Evolutionary conservation across 2,113 vertebrate species (phyloP), one percentile per base, ranked within the genome.

Genomic region (Crotalus horridus): DNA sequence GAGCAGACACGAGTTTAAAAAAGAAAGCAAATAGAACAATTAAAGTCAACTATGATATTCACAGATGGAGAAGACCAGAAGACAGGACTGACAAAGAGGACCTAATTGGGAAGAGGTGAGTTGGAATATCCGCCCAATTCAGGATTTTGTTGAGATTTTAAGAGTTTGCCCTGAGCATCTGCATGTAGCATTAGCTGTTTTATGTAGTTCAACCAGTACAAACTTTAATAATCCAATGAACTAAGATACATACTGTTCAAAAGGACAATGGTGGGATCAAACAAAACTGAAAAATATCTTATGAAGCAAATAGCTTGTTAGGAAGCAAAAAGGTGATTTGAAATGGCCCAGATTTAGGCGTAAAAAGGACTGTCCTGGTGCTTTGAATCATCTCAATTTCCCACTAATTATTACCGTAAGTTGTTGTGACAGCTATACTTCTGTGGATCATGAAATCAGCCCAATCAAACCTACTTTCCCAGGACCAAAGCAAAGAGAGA

Each of bases 371-470:
- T 26, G 26, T 29, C 61, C 21, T 54, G 53, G 39, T 29, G 23
- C n/a, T 46, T 91, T 56, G 33, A 91, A 24, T 21, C 11, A 48
- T 56, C 33, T 17, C 51, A 11, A 58, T 46, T 24, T 58, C 7
- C 58, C 56, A 29, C 1, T 13, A 2, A 39, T 21, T 39, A 8
- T 58, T 91, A n/a, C n/a, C n/a, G n/a, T n/a, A 21, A 46, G 15
- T 24, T 53, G 15, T 24, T 53, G 94, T 90, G 93, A 95, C 95
- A 89, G 93, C 23, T 51, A 55, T 59, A 33, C 89, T 58, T 6
- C 61, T 88, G 85, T 74, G 39, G 17, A 86, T 61, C 0, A 0
- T 88, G 92, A 85, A 85, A 58, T 26, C 20, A 0, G 1, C 91
- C 88, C 64, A 96, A 46, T 87, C 87, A 92, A 94, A 39, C 87